Evolutionary conservation across 2,797 vertebrate species (phyloP), one percentile per base, ranked within the genome.

Genomic region (Coilia nasus): DNA sequence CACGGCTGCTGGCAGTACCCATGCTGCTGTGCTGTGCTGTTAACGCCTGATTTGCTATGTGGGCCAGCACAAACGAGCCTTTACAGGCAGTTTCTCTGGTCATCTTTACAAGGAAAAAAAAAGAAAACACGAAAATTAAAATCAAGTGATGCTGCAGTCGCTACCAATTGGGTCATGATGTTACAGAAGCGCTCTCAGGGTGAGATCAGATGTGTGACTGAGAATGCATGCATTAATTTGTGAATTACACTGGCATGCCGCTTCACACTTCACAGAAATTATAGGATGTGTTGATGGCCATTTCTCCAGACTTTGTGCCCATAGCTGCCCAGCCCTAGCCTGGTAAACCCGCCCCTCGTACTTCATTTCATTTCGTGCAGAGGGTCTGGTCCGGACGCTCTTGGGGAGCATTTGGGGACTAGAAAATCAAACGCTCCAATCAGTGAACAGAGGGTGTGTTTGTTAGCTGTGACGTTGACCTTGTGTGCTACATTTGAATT

Each of bases 21-120:
- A 28, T 2, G 15, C 71, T 15, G 71, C 35, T 9, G 5, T 14
- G 67, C 83, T 41, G 85, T 80, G 83, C 54, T 15, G n/a, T 84
- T 89, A 89, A 84, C 12, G 81, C 88, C 83, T 88, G 88, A 89
- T 82, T 88, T 81, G 84, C 25, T 86, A 87, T 87, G 78, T 90
- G 86, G 88, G 87, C 80, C 89, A 86, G 62, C 11, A 54, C 82
- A 62, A 81, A 84, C 83, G 21, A 85, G 87, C 87, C 87, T 88
- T 82, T 28, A 81, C 86, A 85, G 84, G 87, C 44, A 47, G 56
- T 85, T 78, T 62, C 57, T n/a, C 44, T 56, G 62, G 56, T 54
- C 41, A 21, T 83, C 85, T 85, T 54, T 54, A 54, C 7, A 54
- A 54, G 50, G 50, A 9, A 54, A 54, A 54, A 54, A 54, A 54